phyloP scores from a whole-genome alignment of 2,888 invertebrate genomes.

The Tryphoninae sp. region DNA sequence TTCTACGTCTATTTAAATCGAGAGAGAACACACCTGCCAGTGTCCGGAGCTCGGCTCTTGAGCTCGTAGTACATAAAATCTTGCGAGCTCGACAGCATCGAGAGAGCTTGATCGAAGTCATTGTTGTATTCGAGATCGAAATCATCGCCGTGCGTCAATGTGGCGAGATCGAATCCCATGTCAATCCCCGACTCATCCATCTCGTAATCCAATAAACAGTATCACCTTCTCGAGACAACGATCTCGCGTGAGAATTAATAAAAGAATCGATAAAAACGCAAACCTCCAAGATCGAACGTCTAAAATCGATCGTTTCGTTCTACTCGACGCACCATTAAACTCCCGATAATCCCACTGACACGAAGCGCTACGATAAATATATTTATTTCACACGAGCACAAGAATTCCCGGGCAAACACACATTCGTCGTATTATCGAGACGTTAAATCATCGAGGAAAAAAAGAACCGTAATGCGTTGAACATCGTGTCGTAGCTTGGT shows the following conservation, averaged over 20 bases:
- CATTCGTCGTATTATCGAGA: constrained; percentile 10
- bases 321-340: neutral
- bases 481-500: constrained; percentile 48
- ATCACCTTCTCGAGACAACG: constrained; percentile 3
- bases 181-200: constrained; percentile 87
- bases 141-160: constrained; percentile 81
- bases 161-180: constrained; percentile 85
- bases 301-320: constrained; percentile 2
- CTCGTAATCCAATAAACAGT: constrained; percentile 51
- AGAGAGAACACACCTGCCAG: constrained; percentile 83
- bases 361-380: neutral
- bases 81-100: constrained; percentile 83
- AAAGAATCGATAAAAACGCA: neutral
- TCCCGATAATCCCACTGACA: neutral
- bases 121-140: constrained; percentile 82
- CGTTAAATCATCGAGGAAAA: constrained; percentile 23
- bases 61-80: constrained; percentile 86
- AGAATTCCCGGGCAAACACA: neutral
- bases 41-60: constrained; percentile 84
- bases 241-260: neutral
- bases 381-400: neutral
- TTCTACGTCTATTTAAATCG: neutral
- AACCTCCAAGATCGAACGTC: constrained; percentile 8
- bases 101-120: constrained; percentile 83
- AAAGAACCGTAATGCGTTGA: constrained; percentile 30